A percentile compares a stretch with the other conserved stretches of the same genome.
phyloP scores from a whole-genome alignment of 2,888 invertebrate species.

The Drosophila anomalata region DNA sequence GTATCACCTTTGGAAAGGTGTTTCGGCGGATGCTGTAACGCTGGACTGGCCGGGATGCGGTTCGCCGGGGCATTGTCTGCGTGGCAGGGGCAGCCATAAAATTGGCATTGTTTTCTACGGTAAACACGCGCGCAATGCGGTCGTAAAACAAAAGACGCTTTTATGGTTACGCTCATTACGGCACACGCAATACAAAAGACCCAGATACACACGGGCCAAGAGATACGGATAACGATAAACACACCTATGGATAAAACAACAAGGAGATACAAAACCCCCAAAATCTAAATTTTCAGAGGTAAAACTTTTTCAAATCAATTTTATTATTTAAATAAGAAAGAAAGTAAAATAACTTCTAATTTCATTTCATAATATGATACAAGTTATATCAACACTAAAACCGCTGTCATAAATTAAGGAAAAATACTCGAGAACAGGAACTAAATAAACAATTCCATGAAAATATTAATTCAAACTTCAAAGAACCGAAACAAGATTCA shows the following conservation, averaged over 20 bases:
- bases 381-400: not conserved
- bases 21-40: constrained; percentile 12
- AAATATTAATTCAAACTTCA: constrained; percentile 2
- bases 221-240: constrained; percentile 24
- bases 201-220: constrained; percentile 19
- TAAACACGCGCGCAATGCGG: constrained; percentile 80
- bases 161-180: constrained; percentile 75
- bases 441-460: not conserved
- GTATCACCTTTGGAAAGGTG: constrained; percentile 56
- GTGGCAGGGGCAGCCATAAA: constrained; percentile 64
- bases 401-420: not conserved
- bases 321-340: not conserved
- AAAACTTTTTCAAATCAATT: not conserved
- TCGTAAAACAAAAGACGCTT: constrained; percentile 82
- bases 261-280: constrained; percentile 5
- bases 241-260: constrained; percentile 2
- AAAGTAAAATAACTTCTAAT: not conserved
- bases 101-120: constrained; percentile 74
- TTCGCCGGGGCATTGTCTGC: constrained; percentile 46
- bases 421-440: not conserved
- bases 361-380: not conserved
- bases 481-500: constrained; percentile 21
- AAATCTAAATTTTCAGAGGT: not conserved
- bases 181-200: constrained; percentile 57
- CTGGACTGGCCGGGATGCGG: constrained; percentile 37